Evolutionary conservation across 2,113 vertebrate genomes (phyloP).

Genomic region (Carettochelys insculpta): DNA sequence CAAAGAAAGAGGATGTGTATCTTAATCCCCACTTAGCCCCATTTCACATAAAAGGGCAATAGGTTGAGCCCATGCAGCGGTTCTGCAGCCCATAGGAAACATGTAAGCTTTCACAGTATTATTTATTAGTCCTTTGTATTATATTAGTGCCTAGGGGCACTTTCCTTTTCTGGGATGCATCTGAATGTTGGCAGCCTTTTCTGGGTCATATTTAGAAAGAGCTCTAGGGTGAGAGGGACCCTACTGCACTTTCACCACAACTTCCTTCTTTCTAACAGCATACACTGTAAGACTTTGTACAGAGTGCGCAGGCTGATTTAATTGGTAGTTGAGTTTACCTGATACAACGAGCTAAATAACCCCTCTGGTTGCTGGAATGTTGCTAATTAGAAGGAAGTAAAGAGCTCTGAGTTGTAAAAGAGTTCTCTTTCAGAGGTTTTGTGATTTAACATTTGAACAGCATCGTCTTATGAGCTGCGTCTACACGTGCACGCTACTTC

Average conservation of each 20-base stretch:
- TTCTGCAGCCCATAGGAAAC: neutral
- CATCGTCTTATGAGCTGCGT: neutral
- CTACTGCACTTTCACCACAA: neutral
- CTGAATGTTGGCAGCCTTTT: accelerated
- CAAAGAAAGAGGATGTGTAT: neutral
- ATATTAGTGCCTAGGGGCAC: neutral
- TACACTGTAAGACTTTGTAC: neutral
- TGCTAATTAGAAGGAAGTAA: neutral
- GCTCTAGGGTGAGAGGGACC: neutral
- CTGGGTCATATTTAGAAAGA: neutral
- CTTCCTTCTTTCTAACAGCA: conserved; percentile 7
- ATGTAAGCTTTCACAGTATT: neutral
- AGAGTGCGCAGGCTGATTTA: neutral
- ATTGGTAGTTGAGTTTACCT: neutral
- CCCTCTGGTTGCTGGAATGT: neutral
- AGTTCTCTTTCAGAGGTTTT: neutral
- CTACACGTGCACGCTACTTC: too few species aligned
- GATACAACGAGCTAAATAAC: neutral
- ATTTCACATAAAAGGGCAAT: neutral
- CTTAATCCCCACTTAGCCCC: neutral
- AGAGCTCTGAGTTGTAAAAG: conserved; percentile 7
- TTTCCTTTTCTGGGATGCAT: neutral
- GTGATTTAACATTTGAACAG: neutral
- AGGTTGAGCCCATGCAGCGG: neutral
- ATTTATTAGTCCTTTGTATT: neutral